Percentiles rank a stretch among this genome's conserved stretches.
Evolutionary conservation across 2,797 vertebrate genomes (phyloP).

Genomic region (Novumbra hubbsi): DNA sequence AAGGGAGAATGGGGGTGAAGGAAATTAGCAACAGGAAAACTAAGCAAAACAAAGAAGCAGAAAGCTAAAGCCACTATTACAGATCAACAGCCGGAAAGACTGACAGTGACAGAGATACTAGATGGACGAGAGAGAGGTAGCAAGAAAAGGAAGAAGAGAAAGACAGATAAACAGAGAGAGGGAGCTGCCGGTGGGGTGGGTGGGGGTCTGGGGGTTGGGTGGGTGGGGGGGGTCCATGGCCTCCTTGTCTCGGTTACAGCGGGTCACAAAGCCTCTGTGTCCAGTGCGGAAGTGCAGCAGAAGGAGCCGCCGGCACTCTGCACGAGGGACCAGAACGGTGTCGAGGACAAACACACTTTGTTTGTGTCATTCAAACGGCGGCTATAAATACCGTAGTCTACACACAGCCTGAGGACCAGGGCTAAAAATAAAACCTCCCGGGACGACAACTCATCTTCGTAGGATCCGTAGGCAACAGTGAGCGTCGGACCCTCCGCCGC

Average conservation of each 20-base stretch:
- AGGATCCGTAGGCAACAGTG: conserved; percentile 29
- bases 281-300: conserved; percentile 28
- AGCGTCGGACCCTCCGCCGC: not conserved
- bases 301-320: conserved; percentile 4
- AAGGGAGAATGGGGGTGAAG: too few relatives aligned
- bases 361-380: conserved; percentile 44
- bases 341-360: conserved; percentile 46
- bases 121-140: conserved; percentile 18
- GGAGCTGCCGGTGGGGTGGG: conserved; percentile 1
- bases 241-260: conserved; percentile 47
- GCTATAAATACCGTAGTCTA: conserved; percentile 52
- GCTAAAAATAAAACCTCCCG: conserved; percentile 61
- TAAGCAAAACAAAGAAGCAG: too few relatives aligned
- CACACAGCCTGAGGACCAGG: conserved; percentile 41
- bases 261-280: conserved; percentile 35
- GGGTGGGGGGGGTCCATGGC: conserved; percentile 22
- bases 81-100: too few relatives aligned
- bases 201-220: too few relatives aligned
- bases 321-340: conserved; percentile 22
- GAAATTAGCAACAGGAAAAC: too few relatives aligned
- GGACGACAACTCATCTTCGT: conserved; percentile 47
- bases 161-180: conserved; percentile 22
- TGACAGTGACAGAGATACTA: too few relatives aligned
- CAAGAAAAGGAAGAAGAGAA: conserved; percentile 18
- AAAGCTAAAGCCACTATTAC: too few relatives aligned